Evolutionary conservation across 2,888 invertebrate genomes (phyloP), one percentile per base, ranked within the genome.

Genomic region (Sesia bembeciformis): DNA sequence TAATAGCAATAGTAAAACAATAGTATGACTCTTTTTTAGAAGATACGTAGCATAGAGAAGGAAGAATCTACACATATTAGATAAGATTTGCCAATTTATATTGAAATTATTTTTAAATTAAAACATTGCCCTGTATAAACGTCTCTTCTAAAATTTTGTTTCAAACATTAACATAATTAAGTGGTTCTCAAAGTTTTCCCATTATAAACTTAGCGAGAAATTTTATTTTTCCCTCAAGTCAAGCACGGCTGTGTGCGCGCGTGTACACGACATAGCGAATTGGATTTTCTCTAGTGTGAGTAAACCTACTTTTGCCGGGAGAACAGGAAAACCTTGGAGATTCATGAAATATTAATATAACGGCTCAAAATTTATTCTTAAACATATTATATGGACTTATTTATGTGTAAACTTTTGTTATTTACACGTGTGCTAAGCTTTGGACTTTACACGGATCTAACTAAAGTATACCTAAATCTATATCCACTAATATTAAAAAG

Each of bases 131-230:
- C 72, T 85, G 77, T 85, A 85, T 82, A 85, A 89, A 81, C 80
- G 79, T 87, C 85, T 84, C 81, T 83, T 83, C 84, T 87, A 81
- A 86, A 89, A 88, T 89, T 88, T 87, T 85, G 89, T 89, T 89
- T 89, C 84, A 84, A 88, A 89, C 89, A 89, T 89, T 89, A 89
- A 89, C 89, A 89, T 89, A 89, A 89, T 89, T 89, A 89, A 89
- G 89, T 89, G 89, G 89, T 87, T 89, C 88, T 87, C 87, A 87
- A 89, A 89, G 88, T 89, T 89, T 89, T 89, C 89, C 89, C 89
- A 89, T 89, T 89, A 89, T 88, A 88, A 89, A 89, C 89, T 89
- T 89, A 88, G 88, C 84, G 86, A 89, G 88, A 88, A 89, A 88
- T 89, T 89, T 89, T 89, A 89, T 89, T 89, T 89, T 89, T 88